Percentiles rank a stretch among this genome's conserved stretches.
Conservation (phyloP, 2,888 invertebrate genomes). For the Anthrax anthrax region DNA sequence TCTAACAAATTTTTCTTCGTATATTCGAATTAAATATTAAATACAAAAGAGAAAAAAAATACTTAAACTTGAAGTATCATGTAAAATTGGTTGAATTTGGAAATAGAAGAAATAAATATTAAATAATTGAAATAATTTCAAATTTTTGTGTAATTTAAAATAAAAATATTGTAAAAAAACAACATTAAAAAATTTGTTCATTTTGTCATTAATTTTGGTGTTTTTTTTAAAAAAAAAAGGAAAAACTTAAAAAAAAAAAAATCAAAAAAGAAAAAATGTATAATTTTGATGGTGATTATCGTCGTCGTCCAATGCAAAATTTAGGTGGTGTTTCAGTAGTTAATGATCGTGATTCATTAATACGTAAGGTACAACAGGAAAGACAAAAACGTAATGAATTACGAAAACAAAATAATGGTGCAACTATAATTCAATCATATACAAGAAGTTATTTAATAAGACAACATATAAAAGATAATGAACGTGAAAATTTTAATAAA, state of each 20-base stretch:
- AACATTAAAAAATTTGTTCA: no score
- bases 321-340: constrained; percentile 74
- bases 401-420: constrained; percentile 56
- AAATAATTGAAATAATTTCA: no score
- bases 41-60: no score
- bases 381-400: constrained; percentile 76
- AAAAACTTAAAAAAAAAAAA: not conserved
- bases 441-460: constrained; percentile 60
- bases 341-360: constrained; percentile 49
- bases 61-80: no score
- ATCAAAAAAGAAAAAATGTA: constrained; percentile 34
- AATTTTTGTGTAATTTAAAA: no score
- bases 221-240: no score
- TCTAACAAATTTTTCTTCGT: no score
- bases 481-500: constrained; percentile 56
- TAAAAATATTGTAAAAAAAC: no score
- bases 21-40: no score
- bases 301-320: constrained; percentile 76
- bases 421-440: constrained; percentile 69
- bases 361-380: constrained; percentile 72
- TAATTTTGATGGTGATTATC: constrained; percentile 83
- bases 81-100: no score
- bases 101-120: no score
- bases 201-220: no score
- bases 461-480: constrained; percentile 47